Evolutionary conservation across 2,797 vertebrate species (phyloP).

Genomic region (Phalloptychus januarius): DNA sequence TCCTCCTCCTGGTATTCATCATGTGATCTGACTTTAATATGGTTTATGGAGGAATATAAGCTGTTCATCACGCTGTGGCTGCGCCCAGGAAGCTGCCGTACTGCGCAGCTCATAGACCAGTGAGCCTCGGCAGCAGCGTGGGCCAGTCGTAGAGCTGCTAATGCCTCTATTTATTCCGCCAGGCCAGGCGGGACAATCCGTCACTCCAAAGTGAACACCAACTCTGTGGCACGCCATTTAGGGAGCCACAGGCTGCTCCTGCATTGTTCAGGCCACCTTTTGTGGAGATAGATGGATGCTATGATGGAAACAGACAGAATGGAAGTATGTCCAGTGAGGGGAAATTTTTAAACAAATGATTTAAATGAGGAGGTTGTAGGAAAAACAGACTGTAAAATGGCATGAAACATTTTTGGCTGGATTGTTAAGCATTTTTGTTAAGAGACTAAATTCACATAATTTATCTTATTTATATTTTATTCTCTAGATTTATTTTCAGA

Average conservation of each 20-base stretch:
- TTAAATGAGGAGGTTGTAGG: neutral
- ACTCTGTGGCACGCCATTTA: slow-evolving; percentile 45
- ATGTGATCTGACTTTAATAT: slow-evolving; percentile 79
- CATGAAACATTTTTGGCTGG: neutral
- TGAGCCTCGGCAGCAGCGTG: slow-evolving; percentile 56
- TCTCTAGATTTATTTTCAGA: neutral
- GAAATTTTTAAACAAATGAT: neutral
- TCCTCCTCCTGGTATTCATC: slow-evolving; percentile 69
- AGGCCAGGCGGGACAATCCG: slow-evolving; percentile 49
- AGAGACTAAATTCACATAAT: neutral
- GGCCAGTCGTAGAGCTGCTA: slow-evolving; percentile 64
- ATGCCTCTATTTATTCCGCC: slow-evolving; percentile 77
- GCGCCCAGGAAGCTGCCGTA: slow-evolving; percentile 64
- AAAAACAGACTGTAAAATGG: neutral
- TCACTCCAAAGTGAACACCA: slow-evolving; percentile 46
- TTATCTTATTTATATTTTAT: neutral
- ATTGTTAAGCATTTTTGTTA: neutral
- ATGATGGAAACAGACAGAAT: slow-evolving; percentile 7
- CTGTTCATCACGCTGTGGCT: slow-evolving; percentile 75
- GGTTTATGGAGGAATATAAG: slow-evolving; percentile 73
- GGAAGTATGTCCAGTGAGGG: neutral
- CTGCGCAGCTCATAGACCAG: slow-evolving; percentile 77
- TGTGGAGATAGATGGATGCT: slow-evolving; percentile 33
- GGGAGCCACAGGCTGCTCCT: slow-evolving; percentile 39
- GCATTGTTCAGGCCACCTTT: slow-evolving; percentile 48